A percentile compares a stretch with the other conserved stretches of the same genome.
Conservation (phyloP, 2,797 vertebrate genomes). For the Cephalopachus bancanus region DNA sequence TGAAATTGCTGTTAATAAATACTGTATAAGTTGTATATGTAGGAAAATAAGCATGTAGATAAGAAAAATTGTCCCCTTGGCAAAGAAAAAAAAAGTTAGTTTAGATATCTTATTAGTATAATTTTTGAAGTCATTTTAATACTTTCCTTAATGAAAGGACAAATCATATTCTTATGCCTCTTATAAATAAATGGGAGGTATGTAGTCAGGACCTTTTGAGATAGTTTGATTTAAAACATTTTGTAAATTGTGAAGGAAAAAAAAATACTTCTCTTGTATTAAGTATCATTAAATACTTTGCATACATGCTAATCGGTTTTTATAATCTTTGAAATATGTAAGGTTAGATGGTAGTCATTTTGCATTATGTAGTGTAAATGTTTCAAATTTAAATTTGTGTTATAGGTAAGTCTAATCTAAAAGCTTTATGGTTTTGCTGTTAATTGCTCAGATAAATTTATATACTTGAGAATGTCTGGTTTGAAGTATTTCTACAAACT, state of each 20-base stretch:
- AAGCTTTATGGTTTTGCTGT: neutral
- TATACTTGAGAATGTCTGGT: constrained; percentile 38
- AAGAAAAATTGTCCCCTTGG: neutral
- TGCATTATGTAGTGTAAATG: neutral
- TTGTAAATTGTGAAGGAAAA: constrained; percentile 51
- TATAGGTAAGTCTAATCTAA: neutral
- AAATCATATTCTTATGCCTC: constrained; percentile 18
- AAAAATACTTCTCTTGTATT: neutral
- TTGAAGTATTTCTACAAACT: constrained; percentile 22
- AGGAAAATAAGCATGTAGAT: constrained; percentile 8
- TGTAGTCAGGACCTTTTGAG: neutral
- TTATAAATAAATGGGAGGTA: constrained; percentile 10
- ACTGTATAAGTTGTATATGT: constrained; percentile 8
- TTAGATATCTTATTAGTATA: neutral
- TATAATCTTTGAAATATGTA: constrained; percentile 49
- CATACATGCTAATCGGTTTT: neutral
- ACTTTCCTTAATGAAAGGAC: constrained; percentile 37
- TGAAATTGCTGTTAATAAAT: constrained; percentile 58
- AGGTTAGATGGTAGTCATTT: neutral
- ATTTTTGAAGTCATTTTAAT: constrained; percentile 22
- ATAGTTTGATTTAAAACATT: constrained; percentile 48
- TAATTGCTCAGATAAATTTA: constrained; percentile 42
- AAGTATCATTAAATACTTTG: neutral
- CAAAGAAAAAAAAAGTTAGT: neutral
- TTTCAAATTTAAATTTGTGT: constrained; percentile 58